These are phyloP conservation scores for Drosophila grimshawi DNA, from an alignment of 1,140 invertebrate species.

Conservation along the genomic window DNA sequence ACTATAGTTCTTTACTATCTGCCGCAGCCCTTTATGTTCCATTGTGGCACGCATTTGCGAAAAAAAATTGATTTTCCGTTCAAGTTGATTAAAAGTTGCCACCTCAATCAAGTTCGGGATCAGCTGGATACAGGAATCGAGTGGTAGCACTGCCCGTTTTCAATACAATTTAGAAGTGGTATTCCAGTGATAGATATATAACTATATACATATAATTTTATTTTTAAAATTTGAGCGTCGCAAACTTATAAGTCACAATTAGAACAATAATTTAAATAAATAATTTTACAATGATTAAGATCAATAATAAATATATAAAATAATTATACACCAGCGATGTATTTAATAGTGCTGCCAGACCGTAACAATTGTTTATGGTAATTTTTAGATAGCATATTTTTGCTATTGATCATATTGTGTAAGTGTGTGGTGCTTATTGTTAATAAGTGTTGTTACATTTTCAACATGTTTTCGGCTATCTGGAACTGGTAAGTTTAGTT, in stretches of 20 bases:
- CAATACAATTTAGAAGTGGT: neutral
- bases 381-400: neutral
- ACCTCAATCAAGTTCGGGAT: constrained; percentile 1
- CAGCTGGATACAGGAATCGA: constrained; percentile 14
- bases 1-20: constrained; percentile 2
- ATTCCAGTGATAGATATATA: neutral
- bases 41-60: constrained; percentile 35
- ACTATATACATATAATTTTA: neutral
- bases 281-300: too few relatives aligned
- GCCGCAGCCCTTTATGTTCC: constrained; percentile 32
- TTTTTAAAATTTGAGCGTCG: neutral
- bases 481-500: constrained; percentile 31
- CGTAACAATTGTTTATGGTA: neutral
- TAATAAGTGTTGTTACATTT: neutral
- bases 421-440: neutral
- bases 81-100: constrained; percentile 32
- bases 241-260: too few relatives aligned
- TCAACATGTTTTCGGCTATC: neutral
- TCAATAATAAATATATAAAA: too few relatives aligned
- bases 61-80: constrained; percentile 53
- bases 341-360: constrained; percentile 16
- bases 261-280: too few relatives aligned
- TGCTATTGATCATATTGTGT: neutral
- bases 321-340: neutral
- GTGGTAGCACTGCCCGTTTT: constrained; percentile 7